A percentile compares a stretch with the other conserved stretches of the same genome.
phyloP scores from a whole-genome alignment of 2,113 vertebrate species.

The Calonectris borealis region DNA sequence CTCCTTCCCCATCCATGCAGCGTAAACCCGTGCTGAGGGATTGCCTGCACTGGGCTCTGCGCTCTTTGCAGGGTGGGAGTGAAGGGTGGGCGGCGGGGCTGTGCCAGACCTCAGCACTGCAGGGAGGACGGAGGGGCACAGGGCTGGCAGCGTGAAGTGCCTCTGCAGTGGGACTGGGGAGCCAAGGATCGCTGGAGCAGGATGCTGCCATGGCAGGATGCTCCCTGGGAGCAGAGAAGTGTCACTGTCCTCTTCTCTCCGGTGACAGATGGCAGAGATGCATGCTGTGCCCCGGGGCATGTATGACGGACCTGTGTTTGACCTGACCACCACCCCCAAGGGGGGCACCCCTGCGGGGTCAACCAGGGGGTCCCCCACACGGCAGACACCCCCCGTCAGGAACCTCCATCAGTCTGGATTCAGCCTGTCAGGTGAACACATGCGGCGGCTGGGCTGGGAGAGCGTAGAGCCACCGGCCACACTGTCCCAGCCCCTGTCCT shows the following conservation, averaged over 20 bases:
- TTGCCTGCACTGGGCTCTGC: not conserved
- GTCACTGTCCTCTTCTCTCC: not conserved
- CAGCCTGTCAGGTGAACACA: slow-evolving; percentile 88
- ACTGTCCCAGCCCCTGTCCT: not conserved
- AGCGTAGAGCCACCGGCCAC: not conserved
- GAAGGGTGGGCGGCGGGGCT: not conserved
- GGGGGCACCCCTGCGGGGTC: slow-evolving; percentile 91
- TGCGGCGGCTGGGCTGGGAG: not conserved
- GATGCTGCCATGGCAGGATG: not conserved
- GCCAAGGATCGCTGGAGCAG: not conserved
- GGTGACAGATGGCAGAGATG: slow-evolving; percentile 87
- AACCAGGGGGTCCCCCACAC: slow-evolving; percentile 89
- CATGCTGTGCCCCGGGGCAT: slow-evolving; percentile 93
- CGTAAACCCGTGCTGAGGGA: not conserved
- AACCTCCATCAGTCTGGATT: slow-evolving; percentile 98
- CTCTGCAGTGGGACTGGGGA: not conserved
- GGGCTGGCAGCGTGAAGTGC: not conserved
- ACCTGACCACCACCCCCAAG: slow-evolving; percentile 89
- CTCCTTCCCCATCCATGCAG: not conserved
- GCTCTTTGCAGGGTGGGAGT: not conserved
- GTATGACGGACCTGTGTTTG: slow-evolving; percentile 96
- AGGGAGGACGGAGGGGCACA: accelerated
- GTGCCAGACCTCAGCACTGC: not conserved
- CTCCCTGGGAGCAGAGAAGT: not conserved
- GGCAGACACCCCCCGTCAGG: slow-evolving; percentile 85